Percentiles rank a stretch among this genome's conserved stretches.
phyloP scores from a whole-genome alignment of 2,797 vertebrate species.

The Limosa lapponica region DNA sequence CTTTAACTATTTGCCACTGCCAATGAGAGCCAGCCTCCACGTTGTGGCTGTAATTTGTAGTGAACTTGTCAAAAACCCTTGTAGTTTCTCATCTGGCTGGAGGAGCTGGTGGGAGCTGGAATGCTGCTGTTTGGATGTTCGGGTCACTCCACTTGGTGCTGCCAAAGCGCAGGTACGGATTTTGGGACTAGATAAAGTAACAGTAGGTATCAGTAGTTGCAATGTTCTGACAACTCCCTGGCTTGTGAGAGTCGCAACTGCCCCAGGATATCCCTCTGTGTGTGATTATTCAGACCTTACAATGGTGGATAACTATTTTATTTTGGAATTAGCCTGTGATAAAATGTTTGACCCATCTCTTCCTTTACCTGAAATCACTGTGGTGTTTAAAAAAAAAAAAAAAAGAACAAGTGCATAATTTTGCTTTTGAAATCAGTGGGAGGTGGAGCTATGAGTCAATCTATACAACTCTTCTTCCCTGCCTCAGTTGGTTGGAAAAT shows the following conservation, averaged over 20 bases:
- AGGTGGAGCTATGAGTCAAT: constrained; percentile 74
- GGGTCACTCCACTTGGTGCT: background rate
- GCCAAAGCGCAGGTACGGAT: background rate
- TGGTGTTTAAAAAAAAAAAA: background rate
- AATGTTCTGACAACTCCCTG: background rate
- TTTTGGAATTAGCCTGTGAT: background rate
- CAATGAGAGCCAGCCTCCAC: background rate
- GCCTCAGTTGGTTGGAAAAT: background rate
- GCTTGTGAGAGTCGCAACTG: background rate
- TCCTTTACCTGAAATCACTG: background rate
- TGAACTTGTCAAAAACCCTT: background rate
- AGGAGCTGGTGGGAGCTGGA: background rate
- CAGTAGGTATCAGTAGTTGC: background rate
- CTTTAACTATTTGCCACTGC: background rate
- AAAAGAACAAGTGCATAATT: background rate
- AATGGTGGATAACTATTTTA: background rate
- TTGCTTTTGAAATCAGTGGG: constrained; percentile 42
- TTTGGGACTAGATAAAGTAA: background rate
- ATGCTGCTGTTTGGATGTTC: background rate
- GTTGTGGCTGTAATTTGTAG: background rate
- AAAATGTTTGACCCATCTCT: background rate
- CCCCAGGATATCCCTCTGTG: background rate
- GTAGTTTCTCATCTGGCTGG: background rate
- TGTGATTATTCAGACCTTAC: background rate
- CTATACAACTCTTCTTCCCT: background rate